phyloP scores from a whole-genome alignment of 1,140 invertebrate genomes.

The Dreissena rostriformis region DNA sequence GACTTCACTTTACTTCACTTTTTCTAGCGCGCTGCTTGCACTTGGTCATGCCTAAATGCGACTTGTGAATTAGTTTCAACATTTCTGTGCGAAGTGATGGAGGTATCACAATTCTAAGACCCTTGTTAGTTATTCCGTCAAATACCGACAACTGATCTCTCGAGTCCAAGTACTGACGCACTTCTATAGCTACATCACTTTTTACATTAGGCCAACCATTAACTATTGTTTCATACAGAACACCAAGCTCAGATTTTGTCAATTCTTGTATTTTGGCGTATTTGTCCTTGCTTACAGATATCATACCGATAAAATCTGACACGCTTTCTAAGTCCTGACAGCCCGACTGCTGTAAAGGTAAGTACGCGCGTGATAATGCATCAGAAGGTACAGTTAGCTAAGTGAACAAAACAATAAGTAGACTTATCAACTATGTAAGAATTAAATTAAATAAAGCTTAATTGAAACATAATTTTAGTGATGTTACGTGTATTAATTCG shows the following conservation, averaged over 20 bases:
- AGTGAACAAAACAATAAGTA: too few species aligned
- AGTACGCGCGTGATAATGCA: conserved; percentile 57
- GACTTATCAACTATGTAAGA: too few species aligned
- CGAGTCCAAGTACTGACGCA: conserved; percentile 36
- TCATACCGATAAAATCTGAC: conserved; percentile 10
- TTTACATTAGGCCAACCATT: conserved; percentile 19
- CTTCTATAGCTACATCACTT: neutral
- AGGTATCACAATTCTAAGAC: conserved; percentile 75
- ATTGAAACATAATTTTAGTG: too few species aligned
- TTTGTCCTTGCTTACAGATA: conserved; percentile 25
- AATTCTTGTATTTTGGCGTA: conserved; percentile 19
- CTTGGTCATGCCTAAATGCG: conserved; percentile 81
- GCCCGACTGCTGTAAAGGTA: neutral
- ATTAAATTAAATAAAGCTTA: too few species aligned
- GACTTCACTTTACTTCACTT: conserved; percentile 71
- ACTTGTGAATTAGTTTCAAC: conserved; percentile 78
- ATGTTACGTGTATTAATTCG: too few species aligned
- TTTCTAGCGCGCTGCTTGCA: conserved; percentile 76
- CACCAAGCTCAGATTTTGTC: conserved; percentile 81
- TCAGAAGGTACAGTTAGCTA: too few species aligned
- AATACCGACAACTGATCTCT: conserved; percentile 46
- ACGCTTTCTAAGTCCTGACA: neutral
- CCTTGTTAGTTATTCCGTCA: conserved; percentile 51
- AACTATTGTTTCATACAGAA: conserved; percentile 14
- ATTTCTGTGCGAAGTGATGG: conserved; percentile 72